Evolutionary conservation across 2,113 vertebrate genomes (phyloP), one percentile per base, ranked within the genome.

Genomic region (Callipepla californica): DNA sequence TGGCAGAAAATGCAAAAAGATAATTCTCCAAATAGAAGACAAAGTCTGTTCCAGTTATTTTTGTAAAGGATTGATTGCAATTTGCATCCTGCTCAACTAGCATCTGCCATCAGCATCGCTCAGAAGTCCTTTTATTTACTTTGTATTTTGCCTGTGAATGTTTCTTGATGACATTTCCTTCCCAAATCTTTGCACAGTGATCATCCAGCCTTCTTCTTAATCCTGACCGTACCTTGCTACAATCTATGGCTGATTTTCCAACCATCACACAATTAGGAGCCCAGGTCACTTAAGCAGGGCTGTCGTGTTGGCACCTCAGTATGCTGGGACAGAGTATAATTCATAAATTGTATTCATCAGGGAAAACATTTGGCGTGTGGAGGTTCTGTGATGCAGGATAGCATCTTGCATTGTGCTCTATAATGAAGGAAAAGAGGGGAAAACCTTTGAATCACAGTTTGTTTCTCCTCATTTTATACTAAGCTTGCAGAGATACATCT

Each of bases 1-100:
- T 32, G 50, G 38, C 67, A 85, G 59, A 45, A 90, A 90, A 93
- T 62, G 89, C 66, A 85, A 50, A 89, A 73, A 58, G 73, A 78
- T 93, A 85, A 83, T 83, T 96, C 87, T 95, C 81, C 90, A 92
- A 95, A 96, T 84, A 96, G 92, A 92, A 94, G 93, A 89, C 76
- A 81, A 92, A 96, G 92, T 96, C 93, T 95, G 94, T 94, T 95
- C 96, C 93, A 95, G 95, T 96, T 95, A 94, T 96, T 96, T 96
- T 95, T 95, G 95, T 95, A 95, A 96, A 65, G 92, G 90, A 23
- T 26, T 97, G 94, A 96, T 97, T 97, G 94, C 96, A 96, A 95
- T 97, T 96, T 96, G 94, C 94, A 96, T 96, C 93, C 81, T 95
- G 87, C 96, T 94, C 93, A 92, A 92, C 67, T 89, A 91, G 94